Conservation (phyloP, 2,888 invertebrate genomes). For the Parnassius orleans region DNA sequence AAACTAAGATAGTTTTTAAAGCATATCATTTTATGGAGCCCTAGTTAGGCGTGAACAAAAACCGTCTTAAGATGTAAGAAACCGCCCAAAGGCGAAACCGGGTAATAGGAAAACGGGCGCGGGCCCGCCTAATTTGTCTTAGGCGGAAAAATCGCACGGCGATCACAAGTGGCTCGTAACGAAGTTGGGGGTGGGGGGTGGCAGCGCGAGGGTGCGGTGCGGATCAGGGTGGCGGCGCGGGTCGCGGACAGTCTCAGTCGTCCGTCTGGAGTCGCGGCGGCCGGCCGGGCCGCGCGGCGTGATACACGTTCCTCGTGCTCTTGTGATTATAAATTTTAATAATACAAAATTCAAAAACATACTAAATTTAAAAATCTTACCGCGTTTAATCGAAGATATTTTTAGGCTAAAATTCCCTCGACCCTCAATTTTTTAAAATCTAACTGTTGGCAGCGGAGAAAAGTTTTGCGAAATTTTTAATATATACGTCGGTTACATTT, state of each 20-base stretch:
- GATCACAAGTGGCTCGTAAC: constrained; percentile 81
- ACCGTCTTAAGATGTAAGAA: constrained; percentile 59
- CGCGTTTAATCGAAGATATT: constrained; percentile 75
- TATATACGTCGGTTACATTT: constrained; percentile 79
- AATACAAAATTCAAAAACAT: constrained; percentile 32
- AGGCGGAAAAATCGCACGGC: constrained; percentile 80
- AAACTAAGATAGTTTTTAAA: no score
- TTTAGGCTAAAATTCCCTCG: constrained; percentile 69
- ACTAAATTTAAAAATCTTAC: constrained; percentile 49
- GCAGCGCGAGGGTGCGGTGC: constrained; percentile 42
- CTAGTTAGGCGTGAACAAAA: constrained; percentile 50
- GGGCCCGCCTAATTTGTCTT: constrained; percentile 79
- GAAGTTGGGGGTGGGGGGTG: constrained; percentile 65
- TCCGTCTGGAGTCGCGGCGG: constrained; percentile 80
- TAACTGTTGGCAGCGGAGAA: constrained; percentile 65
- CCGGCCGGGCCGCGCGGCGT: constrained; percentile 78
- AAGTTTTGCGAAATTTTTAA: constrained; percentile 77
- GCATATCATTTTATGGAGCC: no score
- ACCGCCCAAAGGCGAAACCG: constrained; percentile 63
- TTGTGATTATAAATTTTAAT: constrained; percentile 80
- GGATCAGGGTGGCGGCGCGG: constrained; percentile 49
- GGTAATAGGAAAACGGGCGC: constrained; percentile 51
- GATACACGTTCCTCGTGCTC: constrained; percentile 81
- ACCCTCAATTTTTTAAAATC: constrained; percentile 64
- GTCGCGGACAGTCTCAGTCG: constrained; percentile 71